Conservation (phyloP, 2,113 vertebrate species). For the Odontophorus gujanensis region DNA sequence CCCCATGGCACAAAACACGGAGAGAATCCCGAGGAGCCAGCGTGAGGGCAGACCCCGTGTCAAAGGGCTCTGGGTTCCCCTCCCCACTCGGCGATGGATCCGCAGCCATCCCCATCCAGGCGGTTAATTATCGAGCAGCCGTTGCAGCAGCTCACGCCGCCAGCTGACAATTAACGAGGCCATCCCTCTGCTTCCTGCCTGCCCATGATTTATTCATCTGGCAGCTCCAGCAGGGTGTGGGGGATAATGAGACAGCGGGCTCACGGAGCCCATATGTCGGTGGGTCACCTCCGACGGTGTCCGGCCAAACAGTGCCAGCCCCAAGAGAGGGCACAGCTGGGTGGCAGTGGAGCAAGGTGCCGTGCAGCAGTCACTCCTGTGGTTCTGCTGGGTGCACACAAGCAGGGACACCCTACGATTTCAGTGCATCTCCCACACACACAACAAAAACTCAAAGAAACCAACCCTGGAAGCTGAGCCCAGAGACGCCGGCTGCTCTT, state of each 20-base stretch:
- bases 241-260: slow-evolving; percentile 42
- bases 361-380: background rate
- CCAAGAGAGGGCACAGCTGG: background rate
- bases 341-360: background rate
- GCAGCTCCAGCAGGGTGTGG: background rate
- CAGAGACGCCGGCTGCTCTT: rapidly evolving
- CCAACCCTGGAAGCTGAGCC: background rate
- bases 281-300: background rate
- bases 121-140: slow-evolving; percentile 54
- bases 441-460: background rate
- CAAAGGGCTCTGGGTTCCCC: background rate
- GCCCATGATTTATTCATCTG: slow-evolving; percentile 77
- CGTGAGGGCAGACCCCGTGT: background rate
- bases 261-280: slow-evolving; percentile 59
- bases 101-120: slow-evolving; percentile 24
- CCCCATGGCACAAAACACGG: rapidly evolving
- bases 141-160: background rate
- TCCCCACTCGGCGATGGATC: slow-evolving; percentile 46
- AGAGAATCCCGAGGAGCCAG: background rate
- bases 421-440: rapidly evolving
- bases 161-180: slow-evolving; percentile 57
- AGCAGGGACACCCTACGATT: too few relatives aligned
- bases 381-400: too few relatives aligned
- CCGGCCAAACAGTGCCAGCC: background rate
- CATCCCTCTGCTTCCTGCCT: slow-evolving; percentile 71